Conservation (phyloP, 37 sponge, comb jelly and placozoan species). For the Ianthella basta region DNA sequence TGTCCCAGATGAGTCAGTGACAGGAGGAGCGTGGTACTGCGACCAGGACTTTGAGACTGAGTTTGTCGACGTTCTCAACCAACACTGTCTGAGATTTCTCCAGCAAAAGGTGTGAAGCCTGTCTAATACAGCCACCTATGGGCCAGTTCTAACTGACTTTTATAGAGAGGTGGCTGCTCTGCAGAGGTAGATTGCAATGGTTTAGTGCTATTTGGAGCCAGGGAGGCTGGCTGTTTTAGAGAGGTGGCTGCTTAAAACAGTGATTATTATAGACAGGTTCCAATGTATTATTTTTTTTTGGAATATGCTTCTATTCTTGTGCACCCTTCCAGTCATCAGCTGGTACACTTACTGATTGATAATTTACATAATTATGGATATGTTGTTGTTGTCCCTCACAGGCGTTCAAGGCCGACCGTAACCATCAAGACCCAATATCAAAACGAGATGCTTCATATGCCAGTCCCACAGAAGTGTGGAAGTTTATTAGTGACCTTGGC, state of each 20-base stretch:
- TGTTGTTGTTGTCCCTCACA: neutral
- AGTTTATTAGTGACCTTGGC: slow-evolving; percentile 87
- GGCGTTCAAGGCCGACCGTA: slow-evolving; percentile 55
- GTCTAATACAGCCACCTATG: neutral
- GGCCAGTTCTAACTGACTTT: too few relatives aligned
- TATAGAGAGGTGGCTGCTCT: too few relatives aligned
- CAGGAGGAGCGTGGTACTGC: slow-evolving; percentile 97
- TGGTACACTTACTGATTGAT: too few relatives aligned
- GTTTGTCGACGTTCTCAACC: slow-evolving; percentile 92
- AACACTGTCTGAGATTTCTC: slow-evolving; percentile 80
- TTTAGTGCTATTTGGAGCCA: too few relatives aligned
- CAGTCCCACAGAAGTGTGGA: slow-evolving; percentile 72
- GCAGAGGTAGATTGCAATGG: too few relatives aligned
- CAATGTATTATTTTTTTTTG: too few relatives aligned
- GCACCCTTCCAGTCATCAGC: too few relatives aligned
- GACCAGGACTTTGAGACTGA: slow-evolving; percentile 99
- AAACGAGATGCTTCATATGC: slow-evolving; percentile 55
- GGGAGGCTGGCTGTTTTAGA: too few relatives aligned
- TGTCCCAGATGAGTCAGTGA: slow-evolving; percentile 86
- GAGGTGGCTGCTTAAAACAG: too few relatives aligned
- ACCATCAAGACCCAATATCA: slow-evolving; percentile 51
- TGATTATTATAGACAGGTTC: too few relatives aligned
- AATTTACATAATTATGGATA: too few relatives aligned
- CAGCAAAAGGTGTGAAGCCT: slow-evolving; percentile 65
- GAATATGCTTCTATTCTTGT: too few relatives aligned